Evolutionary conservation across 2,113 vertebrate genomes (phyloP).

Genomic region (Calyptomena viridis): DNA sequence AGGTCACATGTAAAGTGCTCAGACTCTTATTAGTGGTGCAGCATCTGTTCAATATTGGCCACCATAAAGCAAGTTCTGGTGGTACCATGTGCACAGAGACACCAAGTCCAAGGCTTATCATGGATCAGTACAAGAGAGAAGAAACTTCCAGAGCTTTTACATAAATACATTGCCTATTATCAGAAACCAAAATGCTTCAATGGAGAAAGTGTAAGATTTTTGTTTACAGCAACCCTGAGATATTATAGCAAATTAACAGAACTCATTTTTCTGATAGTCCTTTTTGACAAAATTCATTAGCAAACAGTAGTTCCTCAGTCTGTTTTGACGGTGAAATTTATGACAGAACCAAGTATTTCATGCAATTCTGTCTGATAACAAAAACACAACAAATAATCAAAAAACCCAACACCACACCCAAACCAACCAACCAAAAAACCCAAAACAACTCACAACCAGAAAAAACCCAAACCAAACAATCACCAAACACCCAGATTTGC

Average conservation of each 20-base stretch:
- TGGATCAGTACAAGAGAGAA: not conserved
- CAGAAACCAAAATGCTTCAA: not conserved
- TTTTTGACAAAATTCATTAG: not conserved
- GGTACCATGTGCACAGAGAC: not conserved
- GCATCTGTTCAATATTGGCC: not conserved
- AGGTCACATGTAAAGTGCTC: not conserved
- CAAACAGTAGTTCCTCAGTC: not conserved
- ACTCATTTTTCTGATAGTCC: not conserved
- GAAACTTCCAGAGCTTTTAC: not conserved
- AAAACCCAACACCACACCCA: not conserved
- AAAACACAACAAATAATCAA: not conserved
- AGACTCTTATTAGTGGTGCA: not conserved
- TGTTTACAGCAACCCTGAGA: not conserved
- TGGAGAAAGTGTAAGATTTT: not conserved
- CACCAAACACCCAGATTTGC: not conserved
- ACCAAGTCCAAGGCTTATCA: not conserved
- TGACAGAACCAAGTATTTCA: not conserved
- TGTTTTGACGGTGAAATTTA: not conserved
- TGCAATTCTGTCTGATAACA: not conserved
- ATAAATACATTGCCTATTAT: not conserved
- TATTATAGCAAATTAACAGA: not conserved
- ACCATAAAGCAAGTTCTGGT: not conserved
- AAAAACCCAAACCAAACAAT: accelerated
- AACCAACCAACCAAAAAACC: not conserved
- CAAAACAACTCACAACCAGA: not conserved